These are phyloP conservation scores for Limanda limanda DNA, from an alignment of 2,113 vertebrate genomes.

Conservation along the genomic window DNA sequence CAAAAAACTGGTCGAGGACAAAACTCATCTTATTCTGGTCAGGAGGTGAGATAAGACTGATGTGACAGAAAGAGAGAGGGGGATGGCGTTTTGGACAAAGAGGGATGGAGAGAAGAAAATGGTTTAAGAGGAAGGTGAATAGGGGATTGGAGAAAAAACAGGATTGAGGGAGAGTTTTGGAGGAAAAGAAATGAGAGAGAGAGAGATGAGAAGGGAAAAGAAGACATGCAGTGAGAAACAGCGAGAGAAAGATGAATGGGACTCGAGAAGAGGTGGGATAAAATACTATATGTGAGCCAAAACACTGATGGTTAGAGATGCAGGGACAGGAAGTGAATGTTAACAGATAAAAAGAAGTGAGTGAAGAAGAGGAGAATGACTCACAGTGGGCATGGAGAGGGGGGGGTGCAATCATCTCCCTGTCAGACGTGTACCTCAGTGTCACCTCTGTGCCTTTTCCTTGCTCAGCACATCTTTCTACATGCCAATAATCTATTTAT, in stretches of 20 bases:
- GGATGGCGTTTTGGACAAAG: constrained; percentile 13
- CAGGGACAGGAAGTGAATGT: constrained; percentile 25
- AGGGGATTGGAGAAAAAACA: constrained; percentile 50
- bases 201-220: constrained; percentile 57
- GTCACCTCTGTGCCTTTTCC: constrained; percentile 64
- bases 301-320: constrained; percentile 13
- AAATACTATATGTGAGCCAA: background rate
- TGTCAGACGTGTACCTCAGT: constrained; percentile 48
- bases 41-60: constrained; percentile 22
- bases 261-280: background rate
- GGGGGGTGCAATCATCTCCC: constrained; percentile 37
- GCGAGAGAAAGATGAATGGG: constrained; percentile 50
- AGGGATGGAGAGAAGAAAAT: constrained; percentile 17
- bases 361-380: background rate
- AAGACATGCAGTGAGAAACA: constrained; percentile 14
- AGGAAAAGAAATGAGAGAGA: constrained; percentile 36
- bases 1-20: constrained; percentile 3
- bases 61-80: constrained; percentile 7
- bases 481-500: constrained; percentile 69
- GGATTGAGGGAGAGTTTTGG: constrained; percentile 51
- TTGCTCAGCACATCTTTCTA: constrained; percentile 61
- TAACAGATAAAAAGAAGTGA: constrained; percentile 28
- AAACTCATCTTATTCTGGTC: constrained; percentile 30
- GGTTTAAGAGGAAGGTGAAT: background rate
- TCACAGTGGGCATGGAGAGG: background rate